Conservation (phyloP, 2,888 invertebrate species). For the Hyles lineata region DNA sequence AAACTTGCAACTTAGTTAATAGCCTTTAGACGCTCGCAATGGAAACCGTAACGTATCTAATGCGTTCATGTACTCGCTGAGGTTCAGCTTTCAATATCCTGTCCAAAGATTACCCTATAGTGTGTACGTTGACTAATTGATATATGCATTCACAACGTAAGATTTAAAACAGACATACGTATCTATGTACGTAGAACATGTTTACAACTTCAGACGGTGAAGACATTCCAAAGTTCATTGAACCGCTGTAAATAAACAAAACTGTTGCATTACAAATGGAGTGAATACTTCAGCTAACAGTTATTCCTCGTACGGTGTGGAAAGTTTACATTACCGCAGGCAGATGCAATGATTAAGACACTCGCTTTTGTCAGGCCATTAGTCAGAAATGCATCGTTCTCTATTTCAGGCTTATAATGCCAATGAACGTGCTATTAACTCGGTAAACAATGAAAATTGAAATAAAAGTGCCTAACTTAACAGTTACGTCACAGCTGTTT, state of each 20-base stretch:
- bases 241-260: constrained; percentile 33
- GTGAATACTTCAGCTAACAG: constrained; percentile 31
- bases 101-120: constrained; percentile 10
- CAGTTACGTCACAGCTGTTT: not conserved
- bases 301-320: constrained; percentile 30
- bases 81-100: constrained; percentile 48
- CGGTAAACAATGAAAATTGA: constrained; percentile 4
- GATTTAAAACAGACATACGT: constrained; percentile 30
- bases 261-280: constrained; percentile 31
- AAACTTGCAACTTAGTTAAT: constrained; percentile 79
- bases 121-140: constrained; percentile 32
- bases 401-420: constrained; percentile 18
- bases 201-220: constrained; percentile 30
- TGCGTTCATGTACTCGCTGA: constrained; percentile 54
- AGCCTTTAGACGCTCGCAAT: constrained; percentile 72
- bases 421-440: constrained; percentile 17
- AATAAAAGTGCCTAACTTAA: constrained; percentile 1
- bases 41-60: constrained; percentile 59
- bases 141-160: constrained; percentile 25
- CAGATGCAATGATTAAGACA: constrained; percentile 27
- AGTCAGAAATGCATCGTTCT: constrained; percentile 23
- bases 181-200: constrained; percentile 25
- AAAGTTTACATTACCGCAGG: constrained; percentile 31
- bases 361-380: constrained; percentile 25
- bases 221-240: constrained; percentile 31